phyloP scores from a whole-genome alignment of 2,888 invertebrate species.

The Pecten maximus region DNA sequence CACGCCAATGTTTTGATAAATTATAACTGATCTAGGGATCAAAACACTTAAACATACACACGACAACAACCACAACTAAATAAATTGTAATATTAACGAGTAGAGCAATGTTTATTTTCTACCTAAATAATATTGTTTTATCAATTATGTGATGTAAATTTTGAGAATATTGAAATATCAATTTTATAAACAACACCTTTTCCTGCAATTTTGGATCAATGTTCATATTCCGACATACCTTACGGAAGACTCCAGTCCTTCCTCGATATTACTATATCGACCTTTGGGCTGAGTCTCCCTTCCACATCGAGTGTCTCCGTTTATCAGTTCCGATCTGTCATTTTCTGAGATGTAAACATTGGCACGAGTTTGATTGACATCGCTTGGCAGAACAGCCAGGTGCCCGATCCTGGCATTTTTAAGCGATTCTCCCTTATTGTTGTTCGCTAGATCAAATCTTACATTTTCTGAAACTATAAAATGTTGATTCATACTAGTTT shows the following conservation, averaged over 20 bases:
- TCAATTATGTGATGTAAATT: slow-evolving; percentile 14
- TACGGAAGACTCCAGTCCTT: slow-evolving; percentile 70
- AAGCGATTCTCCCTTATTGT: slow-evolving; percentile 26
- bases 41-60: neutral
- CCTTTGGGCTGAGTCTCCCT: slow-evolving; percentile 50
- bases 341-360: slow-evolving; percentile 17
- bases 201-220: neutral
- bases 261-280: slow-evolving; percentile 67
- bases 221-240: slow-evolving; percentile 56
- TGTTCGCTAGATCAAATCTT: slow-evolving; percentile 38
- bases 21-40: neutral
- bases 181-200: neutral
- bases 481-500: slow-evolving; percentile 43
- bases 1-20: slow-evolving; percentile 25
- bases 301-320: neutral
- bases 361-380: neutral
- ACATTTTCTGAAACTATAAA: slow-evolving; percentile 38
- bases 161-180: neutral
- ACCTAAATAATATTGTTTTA: neutral
- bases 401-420: slow-evolving; percentile 22
- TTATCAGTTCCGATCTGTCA: slow-evolving; percentile 24
- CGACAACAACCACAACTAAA: neutral
- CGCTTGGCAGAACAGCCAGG: neutral
- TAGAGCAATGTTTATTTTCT: neutral
- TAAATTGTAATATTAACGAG: neutral